Conservation (phyloP, 2,113 vertebrate genomes). For the Edolisoma coerulescens region DNA sequence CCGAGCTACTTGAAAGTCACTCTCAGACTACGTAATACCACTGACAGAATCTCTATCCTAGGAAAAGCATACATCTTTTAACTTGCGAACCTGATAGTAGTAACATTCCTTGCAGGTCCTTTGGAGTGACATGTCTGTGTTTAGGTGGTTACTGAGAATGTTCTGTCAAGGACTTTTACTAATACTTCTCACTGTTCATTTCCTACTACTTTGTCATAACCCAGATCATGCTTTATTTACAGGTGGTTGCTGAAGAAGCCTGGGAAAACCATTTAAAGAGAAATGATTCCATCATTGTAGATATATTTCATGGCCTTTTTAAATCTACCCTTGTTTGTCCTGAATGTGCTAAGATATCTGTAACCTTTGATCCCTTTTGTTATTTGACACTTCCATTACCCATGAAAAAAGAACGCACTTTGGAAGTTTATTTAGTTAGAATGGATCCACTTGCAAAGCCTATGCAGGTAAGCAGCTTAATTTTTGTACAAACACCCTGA, state of each 20-base stretch:
- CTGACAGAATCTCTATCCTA: background rate
- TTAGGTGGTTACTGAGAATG: background rate
- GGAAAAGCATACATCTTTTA: background rate
- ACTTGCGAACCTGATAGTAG: background rate
- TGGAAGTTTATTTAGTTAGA: constrained; percentile 95
- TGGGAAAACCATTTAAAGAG: constrained; percentile 98
- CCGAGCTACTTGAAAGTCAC: background rate
- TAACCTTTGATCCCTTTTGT: constrained; percentile 98
- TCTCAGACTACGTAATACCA: background rate
- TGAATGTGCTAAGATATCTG: constrained; percentile 93
- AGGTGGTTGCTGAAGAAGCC: constrained; percentile 98
- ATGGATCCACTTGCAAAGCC: constrained; percentile 91
- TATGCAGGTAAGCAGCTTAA: constrained; percentile 81
- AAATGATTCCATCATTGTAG: constrained; percentile 98
- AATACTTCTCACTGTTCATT: background rate
- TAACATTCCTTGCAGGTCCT: background rate
- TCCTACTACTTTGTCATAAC: background rate
- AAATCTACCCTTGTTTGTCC: constrained; percentile 98
- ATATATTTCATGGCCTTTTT: constrained; percentile 99
- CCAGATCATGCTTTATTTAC: constrained; percentile 21
- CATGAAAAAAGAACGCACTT: constrained; percentile 95
- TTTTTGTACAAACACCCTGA: background rate
- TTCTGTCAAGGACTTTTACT: background rate
- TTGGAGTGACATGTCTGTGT: background rate
- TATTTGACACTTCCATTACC: constrained; percentile 96